Evolutionary conservation across 2,888 invertebrate species (phyloP).

Genomic region (Scaptomyza caliginosa): DNA sequence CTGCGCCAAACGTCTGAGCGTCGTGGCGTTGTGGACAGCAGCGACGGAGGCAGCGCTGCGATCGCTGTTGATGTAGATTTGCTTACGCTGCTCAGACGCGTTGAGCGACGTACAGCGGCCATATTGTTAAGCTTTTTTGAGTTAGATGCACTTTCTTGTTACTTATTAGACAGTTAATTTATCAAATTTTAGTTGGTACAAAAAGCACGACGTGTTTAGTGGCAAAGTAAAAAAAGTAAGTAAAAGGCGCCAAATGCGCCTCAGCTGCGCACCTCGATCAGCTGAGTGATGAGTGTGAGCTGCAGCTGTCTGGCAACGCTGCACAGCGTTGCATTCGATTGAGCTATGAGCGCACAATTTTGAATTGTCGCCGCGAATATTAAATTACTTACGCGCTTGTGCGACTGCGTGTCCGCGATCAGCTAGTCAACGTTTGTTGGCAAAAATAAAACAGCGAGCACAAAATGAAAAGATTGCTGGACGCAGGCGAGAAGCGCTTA

Average conservation of each 20-base stretch:
- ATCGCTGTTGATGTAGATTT: conserved; percentile 47
- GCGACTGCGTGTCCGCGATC: conserved; percentile 54
- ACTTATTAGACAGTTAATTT: conserved; percentile 9
- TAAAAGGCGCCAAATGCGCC: conserved; percentile 60
- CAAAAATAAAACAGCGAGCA: conserved; percentile 63
- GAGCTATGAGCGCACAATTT: conserved; percentile 32
- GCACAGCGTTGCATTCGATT: conserved; percentile 38
- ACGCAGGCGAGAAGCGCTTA: conserved; percentile 65
- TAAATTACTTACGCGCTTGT: conserved; percentile 70
- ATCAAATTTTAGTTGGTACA: not conserved
- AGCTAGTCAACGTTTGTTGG: conserved; percentile 36
- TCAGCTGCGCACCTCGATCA: conserved; percentile 48
- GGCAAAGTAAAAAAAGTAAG: conserved; percentile 37
- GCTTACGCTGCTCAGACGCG: conserved; percentile 78
- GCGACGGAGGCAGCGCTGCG: conserved; percentile 50
- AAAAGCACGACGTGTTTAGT: conserved; percentile 8
- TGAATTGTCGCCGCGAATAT: conserved; percentile 58
- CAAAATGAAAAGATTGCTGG: conserved; percentile 56
- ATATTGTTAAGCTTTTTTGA: conserved; percentile 55
- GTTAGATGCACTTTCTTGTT: conserved; percentile 13
- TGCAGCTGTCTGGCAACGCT: conserved; percentile 56
- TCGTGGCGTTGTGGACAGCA: conserved; percentile 50
- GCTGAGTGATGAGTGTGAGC: conserved; percentile 53
- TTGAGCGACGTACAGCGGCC: conserved; percentile 81
- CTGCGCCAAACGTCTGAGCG: conserved; percentile 72